A percentile compares a stretch with the other conserved stretches of the same genome.
phyloP scores from a whole-genome alignment of 2,888 invertebrate genomes.

The Strigamia transsilvanica region DNA sequence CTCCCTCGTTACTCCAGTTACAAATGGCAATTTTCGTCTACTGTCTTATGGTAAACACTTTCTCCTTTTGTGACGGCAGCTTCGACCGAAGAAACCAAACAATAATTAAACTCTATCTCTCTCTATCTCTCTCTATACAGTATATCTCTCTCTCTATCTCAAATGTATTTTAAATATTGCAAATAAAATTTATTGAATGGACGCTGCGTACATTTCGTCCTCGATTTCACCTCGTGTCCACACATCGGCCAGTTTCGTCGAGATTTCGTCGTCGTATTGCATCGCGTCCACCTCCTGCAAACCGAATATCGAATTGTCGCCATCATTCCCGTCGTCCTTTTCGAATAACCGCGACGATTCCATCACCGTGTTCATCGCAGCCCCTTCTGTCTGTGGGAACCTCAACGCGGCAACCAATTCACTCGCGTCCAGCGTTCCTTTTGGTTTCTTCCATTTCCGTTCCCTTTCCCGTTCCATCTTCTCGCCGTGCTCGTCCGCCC shows the following conservation, averaged over 20 bases:
- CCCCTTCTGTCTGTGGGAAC: not conserved
- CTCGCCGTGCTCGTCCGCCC: not conserved
- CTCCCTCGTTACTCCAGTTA: not conserved
- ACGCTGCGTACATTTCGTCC: not conserved
- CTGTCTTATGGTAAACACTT: not conserved
- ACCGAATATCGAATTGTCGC: not conserved
- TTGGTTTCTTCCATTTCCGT: not conserved
- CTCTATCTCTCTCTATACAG: too few relatives aligned
- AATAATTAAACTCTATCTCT: not conserved
- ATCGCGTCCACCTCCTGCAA: not conserved
- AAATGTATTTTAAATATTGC: conserved; percentile 20
- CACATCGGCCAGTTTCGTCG: not conserved
- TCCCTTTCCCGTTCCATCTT: not conserved
- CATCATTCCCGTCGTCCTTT: not conserved
- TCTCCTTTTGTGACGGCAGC: conserved; percentile 14
- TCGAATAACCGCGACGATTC: not conserved
- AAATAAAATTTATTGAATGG: conserved; percentile 14
- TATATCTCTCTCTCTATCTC: too few relatives aligned
- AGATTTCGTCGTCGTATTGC: not conserved
- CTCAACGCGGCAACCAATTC: not conserved
- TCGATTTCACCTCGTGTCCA: not conserved
- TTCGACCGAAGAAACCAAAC: not conserved
- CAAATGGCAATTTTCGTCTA: not conserved
- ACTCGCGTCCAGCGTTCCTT: not conserved
- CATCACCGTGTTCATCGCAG: not conserved